Base-by-base conservation (phyloP, 2,888 invertebrate species). In the Blastobasis lacticolella region DNA sequence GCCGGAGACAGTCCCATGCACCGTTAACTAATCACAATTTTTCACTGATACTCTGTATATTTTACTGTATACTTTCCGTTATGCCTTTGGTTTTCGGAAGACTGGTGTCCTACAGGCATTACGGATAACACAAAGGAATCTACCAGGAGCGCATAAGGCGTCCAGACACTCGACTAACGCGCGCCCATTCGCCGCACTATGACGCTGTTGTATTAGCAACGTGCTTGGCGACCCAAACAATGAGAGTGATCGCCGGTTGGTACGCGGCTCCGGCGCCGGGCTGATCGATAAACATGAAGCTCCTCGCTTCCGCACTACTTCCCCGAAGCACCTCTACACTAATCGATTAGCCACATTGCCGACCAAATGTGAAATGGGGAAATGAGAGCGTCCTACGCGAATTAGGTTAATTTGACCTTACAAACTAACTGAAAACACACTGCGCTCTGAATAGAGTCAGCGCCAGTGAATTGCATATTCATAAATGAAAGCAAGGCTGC, bases 161-260 rank as follows among this genome's bases (percentile, higher is more conserved):
- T 62, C 58, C 61, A 65, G 75, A 80, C 85, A 79, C 71, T 79
- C 80, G 75, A 66, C 69, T 70, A 54, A 67, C 71, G 68, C 77
- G 78, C 75, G 71, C 72, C 69, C 73, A 69, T 63, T 59, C 61
- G 71, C 63, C 56, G 64, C 66, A 84, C 83, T 83, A 82, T 77
- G 67, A 67, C 55, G 55, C 67, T 71, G 66, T 79, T 78, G 72
- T 69, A 80, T 78, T 83, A 75, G 82, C 82, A 83, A 82, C 84
- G 73, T 75, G 78, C 73, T 73, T 78, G 69, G 69, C 72, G 62
- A 75, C 73, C 74, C 83, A 86, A 86, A 86, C 86, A 88, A 84
- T 85, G 78, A 78, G 87, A 73, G 82, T 79, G 80, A 77, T 88
- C 85, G 78, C 86, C 67, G 79, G 71, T 75, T 84, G 87, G 86